A percentile compares a stretch with the other conserved stretches of the same genome.
phyloP scores from a whole-genome alignment of 2,888 invertebrate genomes.

The Brachypalpus laphriformis region DNA sequence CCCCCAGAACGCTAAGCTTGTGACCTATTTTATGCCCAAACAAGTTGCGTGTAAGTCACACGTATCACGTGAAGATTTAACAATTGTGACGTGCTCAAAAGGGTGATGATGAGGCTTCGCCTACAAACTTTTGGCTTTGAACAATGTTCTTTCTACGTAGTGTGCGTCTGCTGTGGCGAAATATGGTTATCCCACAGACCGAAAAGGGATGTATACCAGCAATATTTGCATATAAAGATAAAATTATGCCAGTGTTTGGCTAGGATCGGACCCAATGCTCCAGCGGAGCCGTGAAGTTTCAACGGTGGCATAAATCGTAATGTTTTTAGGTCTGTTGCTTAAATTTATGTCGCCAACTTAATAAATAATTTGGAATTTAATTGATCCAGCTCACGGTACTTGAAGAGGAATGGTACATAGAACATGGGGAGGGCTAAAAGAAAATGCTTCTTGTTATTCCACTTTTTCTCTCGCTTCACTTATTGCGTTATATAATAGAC shows the following conservation, averaged over 20 bases:
- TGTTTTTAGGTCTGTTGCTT: slow-evolving; percentile 19
- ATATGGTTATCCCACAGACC: slow-evolving; percentile 32
- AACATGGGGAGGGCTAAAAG: neutral
- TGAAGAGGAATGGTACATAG: slow-evolving; percentile 5
- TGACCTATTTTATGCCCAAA: slow-evolving; percentile 54
- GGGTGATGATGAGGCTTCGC: slow-evolving; percentile 44
- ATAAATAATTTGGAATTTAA: slow-evolving; percentile 53
- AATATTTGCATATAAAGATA: slow-evolving; percentile 55
- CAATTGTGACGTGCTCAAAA: slow-evolving; percentile 49
- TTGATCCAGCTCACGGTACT: slow-evolving; percentile 42
- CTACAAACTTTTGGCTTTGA: slow-evolving; percentile 56
- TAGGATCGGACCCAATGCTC: slow-evolving; percentile 29
- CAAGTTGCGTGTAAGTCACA: slow-evolving; percentile 53
- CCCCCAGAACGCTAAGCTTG: slow-evolving; percentile 26
- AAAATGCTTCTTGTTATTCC: slow-evolving; percentile 42
- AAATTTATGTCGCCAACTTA: slow-evolving; percentile 54
- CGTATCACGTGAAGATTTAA: slow-evolving; percentile 56
- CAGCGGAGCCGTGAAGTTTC: neutral
- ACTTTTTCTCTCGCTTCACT: slow-evolving; percentile 53
- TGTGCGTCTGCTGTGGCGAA: slow-evolving; percentile 24
- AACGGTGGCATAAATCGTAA: slow-evolving; percentile 12
- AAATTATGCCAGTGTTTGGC: slow-evolving; percentile 50
- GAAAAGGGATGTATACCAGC: slow-evolving; percentile 24
- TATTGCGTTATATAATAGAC: slow-evolving; percentile 54
- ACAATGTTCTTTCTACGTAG: slow-evolving; percentile 42